Evolutionary conservation across 2,113 vertebrate species (phyloP), one percentile per base, ranked within the genome.

Genomic region (Rhea americana): DNA sequence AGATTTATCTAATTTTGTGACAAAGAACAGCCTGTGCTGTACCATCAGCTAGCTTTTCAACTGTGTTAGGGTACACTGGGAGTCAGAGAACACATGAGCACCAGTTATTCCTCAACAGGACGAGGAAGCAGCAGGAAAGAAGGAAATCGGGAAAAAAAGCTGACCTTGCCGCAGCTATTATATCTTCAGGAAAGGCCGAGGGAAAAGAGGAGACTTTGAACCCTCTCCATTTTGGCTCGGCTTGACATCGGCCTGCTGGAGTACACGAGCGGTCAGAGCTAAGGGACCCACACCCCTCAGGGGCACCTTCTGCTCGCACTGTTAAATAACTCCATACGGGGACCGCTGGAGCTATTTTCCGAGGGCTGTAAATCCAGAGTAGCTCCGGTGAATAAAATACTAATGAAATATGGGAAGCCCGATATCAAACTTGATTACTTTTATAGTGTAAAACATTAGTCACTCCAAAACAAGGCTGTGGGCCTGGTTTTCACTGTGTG

Each of bases 61-160:
- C 68, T 51, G 53, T 70, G 45, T 77, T 78, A 17, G 30, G 85
- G 71, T 43, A 81, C 43, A 79, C 87, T 39, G 87, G 79, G 63
- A 93, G 90, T 86, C 84, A 91, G 58, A 90, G 94, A 91, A 96
- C 91, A 88, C 82, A 89, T 71, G 50, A 65, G 90, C 7, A 41
- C 74, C 76, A 86, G 62, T 81, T 87, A 56, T 15, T 81, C 7
- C 89, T 94, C 63, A 91, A 88, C 81, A 88, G 85, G 87, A 92
- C 74, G 75, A 75, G 47, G 80, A 79, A 90, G 45, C 85, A 96
- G 92, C 82, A 87, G 82, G 91, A 45, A 95, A 92, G 58, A 95
- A 91, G 93, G 85, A n/a, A 92, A 91, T 25, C 45, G 91, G 89
- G 56, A 82, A 85, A 94, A 84, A 85, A 94, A 84, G 51, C 56